phyloP scores from a whole-genome alignment of 2,797 vertebrate genomes.

The Acrossocheilus fasciatus region DNA sequence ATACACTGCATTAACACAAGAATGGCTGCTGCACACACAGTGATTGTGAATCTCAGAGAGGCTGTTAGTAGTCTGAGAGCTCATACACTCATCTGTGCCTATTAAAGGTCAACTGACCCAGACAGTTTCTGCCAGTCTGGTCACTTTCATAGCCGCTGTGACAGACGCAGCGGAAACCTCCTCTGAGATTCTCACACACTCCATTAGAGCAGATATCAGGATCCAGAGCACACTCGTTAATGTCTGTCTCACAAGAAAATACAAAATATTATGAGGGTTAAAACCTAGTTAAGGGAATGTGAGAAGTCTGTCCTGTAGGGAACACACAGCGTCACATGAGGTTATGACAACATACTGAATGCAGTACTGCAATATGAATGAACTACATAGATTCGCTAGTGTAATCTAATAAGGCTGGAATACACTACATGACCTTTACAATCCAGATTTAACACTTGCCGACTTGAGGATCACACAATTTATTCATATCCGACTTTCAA shows the following conservation, averaged over 20 bases:
- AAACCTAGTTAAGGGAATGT: not conserved
- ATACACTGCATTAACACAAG: not conserved
- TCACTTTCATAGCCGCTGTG: slow-evolving; percentile 79
- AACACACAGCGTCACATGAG: not conserved
- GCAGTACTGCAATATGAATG: not conserved
- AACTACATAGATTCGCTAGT: not conserved
- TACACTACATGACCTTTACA: not conserved
- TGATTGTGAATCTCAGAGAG: not conserved
- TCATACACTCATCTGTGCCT: not conserved
- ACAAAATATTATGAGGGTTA: not conserved
- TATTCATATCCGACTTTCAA: not conserved
- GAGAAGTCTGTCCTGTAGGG: not conserved
- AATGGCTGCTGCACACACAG: not conserved
- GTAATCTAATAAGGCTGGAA: not conserved
- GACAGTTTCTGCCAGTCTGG: slow-evolving; percentile 73
- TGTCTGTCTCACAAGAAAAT: slow-evolving; percentile 68
- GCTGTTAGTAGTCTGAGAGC: not conserved
- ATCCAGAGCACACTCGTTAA: slow-evolving; percentile 82
- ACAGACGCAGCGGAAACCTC: slow-evolving; percentile 78
- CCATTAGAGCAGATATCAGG: slow-evolving; percentile 80
- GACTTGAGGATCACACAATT: not conserved
- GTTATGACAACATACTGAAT: not conserved
- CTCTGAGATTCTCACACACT: slow-evolving; percentile 79
- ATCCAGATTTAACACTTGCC: not conserved
- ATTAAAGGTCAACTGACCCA: slow-evolving; percentile 70